Percentiles rank a stretch among this genome's conserved stretches.
These are phyloP conservation scores for Nesidiocoris tenuis DNA, from an alignment of 2,888 invertebrate genomes.

Conservation along the genomic window DNA sequence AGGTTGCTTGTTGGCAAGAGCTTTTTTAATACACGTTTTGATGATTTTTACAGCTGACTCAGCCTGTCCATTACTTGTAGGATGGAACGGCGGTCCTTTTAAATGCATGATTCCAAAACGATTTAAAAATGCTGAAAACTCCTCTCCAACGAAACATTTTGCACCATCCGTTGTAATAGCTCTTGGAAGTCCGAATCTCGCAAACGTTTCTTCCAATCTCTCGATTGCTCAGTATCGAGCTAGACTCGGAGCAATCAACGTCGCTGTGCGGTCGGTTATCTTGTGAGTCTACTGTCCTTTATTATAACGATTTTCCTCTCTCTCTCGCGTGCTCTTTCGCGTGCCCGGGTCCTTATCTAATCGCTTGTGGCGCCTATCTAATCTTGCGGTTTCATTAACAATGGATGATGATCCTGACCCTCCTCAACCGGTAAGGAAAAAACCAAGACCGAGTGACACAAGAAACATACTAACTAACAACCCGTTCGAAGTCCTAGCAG, in stretches of 20 bases:
- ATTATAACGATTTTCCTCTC: no score
- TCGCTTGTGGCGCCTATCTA: no score
- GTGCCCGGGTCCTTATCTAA: no score
- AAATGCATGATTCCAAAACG: constrained; percentile 9
- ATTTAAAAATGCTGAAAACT: constrained; percentile 18
- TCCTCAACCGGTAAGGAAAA: no score
- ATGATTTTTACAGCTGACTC: constrained; percentile 10
- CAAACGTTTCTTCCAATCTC: constrained; percentile 4
- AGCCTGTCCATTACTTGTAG: constrained; percentile 14
- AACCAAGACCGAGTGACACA: no score
- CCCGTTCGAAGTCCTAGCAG: no score
- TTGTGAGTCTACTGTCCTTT: no score
- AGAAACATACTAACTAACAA: no score
- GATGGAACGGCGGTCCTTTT: constrained; percentile 31
- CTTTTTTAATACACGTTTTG: neutral
- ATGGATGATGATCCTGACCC: no score
- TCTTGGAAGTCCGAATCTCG: constrained; percentile 19
- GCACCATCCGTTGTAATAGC: constrained; percentile 5
- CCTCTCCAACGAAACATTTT: neutral
- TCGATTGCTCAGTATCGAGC: constrained; percentile 3
- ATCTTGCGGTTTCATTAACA: no score
- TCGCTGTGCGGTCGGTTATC: no score
- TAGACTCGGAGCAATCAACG: neutral
- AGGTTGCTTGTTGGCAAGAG: neutral
- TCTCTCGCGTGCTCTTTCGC: no score